These are phyloP conservation scores for Slavum lentiscoides DNA, from an alignment of 2,888 invertebrate species.

Conservation along the genomic window DNA sequence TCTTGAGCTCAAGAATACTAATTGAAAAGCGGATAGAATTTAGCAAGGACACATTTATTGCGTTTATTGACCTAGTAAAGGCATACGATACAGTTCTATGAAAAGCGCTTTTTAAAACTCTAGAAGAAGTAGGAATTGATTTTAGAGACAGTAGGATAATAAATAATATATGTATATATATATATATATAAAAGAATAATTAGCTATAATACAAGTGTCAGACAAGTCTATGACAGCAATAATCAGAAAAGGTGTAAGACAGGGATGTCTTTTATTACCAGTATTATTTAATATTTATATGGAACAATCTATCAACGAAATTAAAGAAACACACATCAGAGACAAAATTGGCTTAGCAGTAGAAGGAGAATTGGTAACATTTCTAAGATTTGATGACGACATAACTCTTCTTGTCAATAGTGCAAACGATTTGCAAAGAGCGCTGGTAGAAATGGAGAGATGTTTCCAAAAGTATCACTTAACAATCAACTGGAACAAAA, in stretches of 20 bases:
- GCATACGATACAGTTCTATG: slow-evolving; percentile 9
- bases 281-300: slow-evolving; percentile 6
- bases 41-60: background rate
- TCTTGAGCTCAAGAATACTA: background rate
- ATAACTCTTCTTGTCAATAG: background rate
- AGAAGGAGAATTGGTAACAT: too few species aligned
- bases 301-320: slow-evolving; percentile 1
- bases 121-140: slow-evolving; percentile 3
- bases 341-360: background rate
- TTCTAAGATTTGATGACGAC: too few species aligned
- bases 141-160: slow-evolving; percentile 3
- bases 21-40: background rate
- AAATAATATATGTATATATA: too few species aligned
- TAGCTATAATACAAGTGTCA: slow-evolving; percentile 17
- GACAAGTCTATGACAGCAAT: slow-evolving; percentile 7
- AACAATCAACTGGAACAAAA: slow-evolving; percentile 1
- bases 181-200: slow-evolving; percentile 16
- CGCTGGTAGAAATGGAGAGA: too few species aligned
- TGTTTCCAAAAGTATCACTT: slow-evolving; percentile 16
- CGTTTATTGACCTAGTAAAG: slow-evolving; percentile 5
- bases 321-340: slow-evolving; percentile 16
- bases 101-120: background rate
- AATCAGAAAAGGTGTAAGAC: slow-evolving; percentile 13
- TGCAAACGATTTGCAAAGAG: too few species aligned
- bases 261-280: background rate